Conservation (phyloP, 2,797 vertebrate species). For the Anabacerthia variegaticeps region DNA sequence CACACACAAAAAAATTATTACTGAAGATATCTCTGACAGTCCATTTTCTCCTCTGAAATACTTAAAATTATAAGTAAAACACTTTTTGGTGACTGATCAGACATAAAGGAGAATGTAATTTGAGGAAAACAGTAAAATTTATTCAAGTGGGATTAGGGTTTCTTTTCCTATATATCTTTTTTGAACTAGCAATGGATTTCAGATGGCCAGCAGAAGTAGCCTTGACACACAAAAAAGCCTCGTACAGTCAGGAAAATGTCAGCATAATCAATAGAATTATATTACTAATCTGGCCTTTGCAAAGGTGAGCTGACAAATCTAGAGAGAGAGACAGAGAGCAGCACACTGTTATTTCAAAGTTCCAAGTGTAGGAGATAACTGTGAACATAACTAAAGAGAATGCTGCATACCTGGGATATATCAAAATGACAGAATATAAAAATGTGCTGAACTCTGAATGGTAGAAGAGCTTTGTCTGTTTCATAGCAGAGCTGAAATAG, state of each 20-base stretch:
- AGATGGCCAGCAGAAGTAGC: background rate
- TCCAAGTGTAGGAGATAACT: background rate
- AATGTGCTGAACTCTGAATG: background rate
- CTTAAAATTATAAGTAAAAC: background rate
- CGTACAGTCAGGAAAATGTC: background rate
- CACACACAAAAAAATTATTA: background rate
- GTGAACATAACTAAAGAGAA: background rate
- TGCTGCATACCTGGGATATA: background rate
- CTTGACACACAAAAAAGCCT: background rate
- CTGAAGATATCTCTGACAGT: background rate
- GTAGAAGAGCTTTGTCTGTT: background rate
- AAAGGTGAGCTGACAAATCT: background rate
- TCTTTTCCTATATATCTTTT: background rate
- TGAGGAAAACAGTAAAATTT: background rate
- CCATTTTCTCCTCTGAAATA: background rate
- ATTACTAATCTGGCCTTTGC: background rate
- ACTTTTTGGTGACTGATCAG: background rate
- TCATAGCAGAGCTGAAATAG: background rate
- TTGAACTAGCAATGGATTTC: background rate
- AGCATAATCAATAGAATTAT: background rate
- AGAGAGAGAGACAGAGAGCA: background rate
- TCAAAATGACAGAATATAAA: conserved; percentile 43
- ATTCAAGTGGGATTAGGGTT: background rate
- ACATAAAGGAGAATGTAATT: background rate
- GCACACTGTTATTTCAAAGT: background rate